phyloP scores from a whole-genome alignment of 1,140 invertebrate species.

The Gryon sp. region DNA sequence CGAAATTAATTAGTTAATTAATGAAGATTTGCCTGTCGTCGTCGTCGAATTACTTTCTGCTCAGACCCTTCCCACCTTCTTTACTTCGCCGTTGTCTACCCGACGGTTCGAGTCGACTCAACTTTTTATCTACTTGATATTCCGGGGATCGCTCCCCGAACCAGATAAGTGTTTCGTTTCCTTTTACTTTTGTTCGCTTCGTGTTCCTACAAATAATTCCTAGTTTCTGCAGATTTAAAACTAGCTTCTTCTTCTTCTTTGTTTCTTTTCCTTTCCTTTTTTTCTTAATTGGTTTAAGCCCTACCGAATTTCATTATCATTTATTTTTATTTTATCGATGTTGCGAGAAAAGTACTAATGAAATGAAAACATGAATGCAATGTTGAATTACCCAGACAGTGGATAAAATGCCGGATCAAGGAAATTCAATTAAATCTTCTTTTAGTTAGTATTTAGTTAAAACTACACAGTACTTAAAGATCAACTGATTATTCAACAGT shows the following conservation, averaged over 20 bases:
- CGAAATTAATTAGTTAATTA: constrained; percentile 74
- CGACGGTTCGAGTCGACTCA: constrained; percentile 10
- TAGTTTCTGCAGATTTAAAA: constrained; percentile 42
- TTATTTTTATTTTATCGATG: constrained; percentile 31
- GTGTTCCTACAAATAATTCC: constrained; percentile 54
- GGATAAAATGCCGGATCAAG: too few relatives aligned
- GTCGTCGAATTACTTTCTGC: constrained; percentile 50
- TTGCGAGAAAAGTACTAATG: neutral
- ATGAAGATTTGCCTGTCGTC: constrained; percentile 67
- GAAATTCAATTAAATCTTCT: too few relatives aligned
- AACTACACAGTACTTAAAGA: too few relatives aligned
- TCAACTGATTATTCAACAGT: too few relatives aligned
- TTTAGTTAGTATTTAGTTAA: too few relatives aligned
- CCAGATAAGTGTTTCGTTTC: constrained; percentile 53
- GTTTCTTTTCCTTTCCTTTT: neutral
- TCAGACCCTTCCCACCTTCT: neutral
- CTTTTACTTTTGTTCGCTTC: constrained; percentile 43
- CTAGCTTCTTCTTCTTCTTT: neutral
- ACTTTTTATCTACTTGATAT: constrained; percentile 58
- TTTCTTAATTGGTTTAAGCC: constrained; percentile 48
- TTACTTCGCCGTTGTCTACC: too few relatives aligned
- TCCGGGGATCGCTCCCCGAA: constrained; percentile 33
- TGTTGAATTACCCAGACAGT: too few relatives aligned
- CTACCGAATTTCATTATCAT: constrained; percentile 38
- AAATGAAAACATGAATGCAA: constrained; percentile 13